phyloP scores from a whole-genome alignment of 1,140 invertebrate species.

The Drosophila lowei region DNA sequence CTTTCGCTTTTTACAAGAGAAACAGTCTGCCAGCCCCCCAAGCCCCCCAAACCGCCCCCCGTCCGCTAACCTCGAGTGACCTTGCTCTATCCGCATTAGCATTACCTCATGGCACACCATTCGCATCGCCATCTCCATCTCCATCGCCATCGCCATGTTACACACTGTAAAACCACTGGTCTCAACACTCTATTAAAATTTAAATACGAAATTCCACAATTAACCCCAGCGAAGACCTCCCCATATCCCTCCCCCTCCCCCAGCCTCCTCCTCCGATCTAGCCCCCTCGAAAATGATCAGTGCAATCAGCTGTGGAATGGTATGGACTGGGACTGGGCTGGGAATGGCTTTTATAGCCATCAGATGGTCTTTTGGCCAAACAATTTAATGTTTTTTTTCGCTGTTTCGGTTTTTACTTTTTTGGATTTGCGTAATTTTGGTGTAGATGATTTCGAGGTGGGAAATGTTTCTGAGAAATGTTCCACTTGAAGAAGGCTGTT shows the following conservation, averaged over 20 bases:
- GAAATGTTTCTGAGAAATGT: slow-evolving; percentile 26
- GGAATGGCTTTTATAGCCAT: slow-evolving; percentile 38
- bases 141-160: background rate
- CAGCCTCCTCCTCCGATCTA: background rate
- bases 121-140: background rate
- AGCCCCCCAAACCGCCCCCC: background rate
- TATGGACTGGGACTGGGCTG: no score
- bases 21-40: background rate
- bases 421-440: slow-evolving; percentile 54
- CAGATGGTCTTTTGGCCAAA: slow-evolving; percentile 27
- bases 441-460: slow-evolving; percentile 13
- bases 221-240: slow-evolving; percentile 30
- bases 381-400: slow-evolving; percentile 28
- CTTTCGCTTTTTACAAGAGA: slow-evolving; percentile 18
- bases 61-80: slow-evolving; percentile 59
- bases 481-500: slow-evolving; percentile 35
- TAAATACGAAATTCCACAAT: slow-evolving; percentile 49
- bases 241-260: background rate
- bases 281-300: no score
- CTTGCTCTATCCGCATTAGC: slow-evolving; percentile 39
- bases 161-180: slow-evolving; percentile 21
- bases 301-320: slow-evolving; percentile 17
- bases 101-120: no score
- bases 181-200: slow-evolving; percentile 44
- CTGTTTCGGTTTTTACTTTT: slow-evolving; percentile 17